Evolutionary conservation across 2,888 invertebrate genomes (phyloP).

Genomic region (Rotaria sp.): DNA sequence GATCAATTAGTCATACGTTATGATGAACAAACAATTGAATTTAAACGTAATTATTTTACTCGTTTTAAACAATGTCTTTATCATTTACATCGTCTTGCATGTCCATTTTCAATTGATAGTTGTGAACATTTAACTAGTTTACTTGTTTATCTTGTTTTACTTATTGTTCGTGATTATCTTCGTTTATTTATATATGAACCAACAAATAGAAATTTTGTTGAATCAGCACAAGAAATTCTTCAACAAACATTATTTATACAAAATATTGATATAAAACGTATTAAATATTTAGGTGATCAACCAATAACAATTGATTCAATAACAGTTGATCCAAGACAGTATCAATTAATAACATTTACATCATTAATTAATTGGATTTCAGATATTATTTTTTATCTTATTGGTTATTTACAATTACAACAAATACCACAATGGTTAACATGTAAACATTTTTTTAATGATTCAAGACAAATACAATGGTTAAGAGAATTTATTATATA

Average conservation of each 20-base stretch:
- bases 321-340: too few species aligned
- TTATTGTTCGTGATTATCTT: constrained; percentile 1
- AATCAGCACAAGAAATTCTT: background rate
- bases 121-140: background rate
- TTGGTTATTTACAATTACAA: constrained; percentile 4
- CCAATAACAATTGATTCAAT: too few species aligned
- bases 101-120: background rate
- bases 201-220: background rate
- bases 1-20: background rate
- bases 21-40: background rate
- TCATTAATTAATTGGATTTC: background rate
- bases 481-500: constrained; percentile 7
- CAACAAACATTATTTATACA: background rate
- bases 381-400: constrained; percentile 1
- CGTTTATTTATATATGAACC: background rate
- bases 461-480: background rate
- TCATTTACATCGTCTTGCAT: background rate
- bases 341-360: background rate
- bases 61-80: constrained; percentile 5
- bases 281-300: background rate
- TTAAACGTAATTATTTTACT: background rate
- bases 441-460: constrained; percentile 4
- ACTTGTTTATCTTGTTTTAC: background rate
- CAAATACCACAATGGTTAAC: too few species aligned
- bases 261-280: constrained; percentile 1